Conservation (phyloP, 2,113 vertebrate genomes). For the Struthidea cinerea region DNA sequence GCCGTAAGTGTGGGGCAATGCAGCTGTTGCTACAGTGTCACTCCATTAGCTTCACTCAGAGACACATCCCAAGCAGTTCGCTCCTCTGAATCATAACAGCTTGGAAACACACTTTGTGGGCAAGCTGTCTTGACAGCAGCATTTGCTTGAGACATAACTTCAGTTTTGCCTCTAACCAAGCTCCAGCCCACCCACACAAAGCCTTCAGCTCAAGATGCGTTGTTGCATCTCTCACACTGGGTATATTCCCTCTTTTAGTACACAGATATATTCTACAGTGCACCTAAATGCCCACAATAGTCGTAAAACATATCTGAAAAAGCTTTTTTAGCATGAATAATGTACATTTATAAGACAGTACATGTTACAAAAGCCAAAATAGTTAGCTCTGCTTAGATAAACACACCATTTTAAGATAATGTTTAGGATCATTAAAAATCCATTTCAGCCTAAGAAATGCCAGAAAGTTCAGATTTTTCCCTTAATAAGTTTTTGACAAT, state of each 20-base stretch:
- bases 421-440: background rate
- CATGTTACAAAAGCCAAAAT: background rate
- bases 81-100: background rate
- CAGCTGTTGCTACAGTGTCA: background rate
- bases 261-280: background rate
- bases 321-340: background rate
- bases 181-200: background rate
- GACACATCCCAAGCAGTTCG: background rate
- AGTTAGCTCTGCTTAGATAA: slow-evolving; percentile 2
- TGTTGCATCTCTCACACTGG: background rate
- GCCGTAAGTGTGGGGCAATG: background rate
- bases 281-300: background rate
- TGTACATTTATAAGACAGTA: background rate
- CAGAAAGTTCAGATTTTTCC: background rate
- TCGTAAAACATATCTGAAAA: background rate
- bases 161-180: background rate
- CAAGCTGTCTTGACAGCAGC: background rate
- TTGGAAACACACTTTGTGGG: background rate
- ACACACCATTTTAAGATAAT: slow-evolving; percentile 3
- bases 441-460: background rate
- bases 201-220: background rate
- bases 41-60: background rate
- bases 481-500: background rate
- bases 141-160: background rate
- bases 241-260: background rate